Evolutionary conservation across 1,140 invertebrate species (phyloP), one percentile per base, ranked within the genome.

Genomic region (Muscidifurax raptorellus): DNA sequence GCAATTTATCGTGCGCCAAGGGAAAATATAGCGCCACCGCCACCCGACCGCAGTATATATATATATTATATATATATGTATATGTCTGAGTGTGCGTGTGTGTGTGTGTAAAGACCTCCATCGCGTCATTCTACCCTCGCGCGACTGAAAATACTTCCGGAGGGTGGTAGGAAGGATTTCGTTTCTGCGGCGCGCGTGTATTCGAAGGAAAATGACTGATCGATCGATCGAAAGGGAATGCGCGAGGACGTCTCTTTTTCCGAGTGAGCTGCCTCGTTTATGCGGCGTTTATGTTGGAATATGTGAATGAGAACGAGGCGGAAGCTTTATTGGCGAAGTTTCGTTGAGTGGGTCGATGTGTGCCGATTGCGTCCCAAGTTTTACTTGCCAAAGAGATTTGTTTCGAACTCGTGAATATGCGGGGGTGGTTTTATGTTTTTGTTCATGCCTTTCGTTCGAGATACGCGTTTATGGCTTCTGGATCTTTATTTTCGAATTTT

Each of bases 1-100:
- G 36, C 1, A 77, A 77, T 64, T 77, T 77, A 77, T 77, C 36
- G 25, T 77, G 44, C 47, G 28, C 75, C 18, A 28, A 28, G 75
- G 75, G 47, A 32, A 13, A 28, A 77, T 72, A 36, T 36, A 72
- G 30, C 30, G 32, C 4, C 30, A 18, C 4, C 67, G 6, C 15
- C 3, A 59, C 5, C 15, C 5, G n/a, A 59, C 52, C 52, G 0
- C 52, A 18, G 52, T 59, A 69, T 28, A 69, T 30, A 13, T n/a
- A n/a, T n/a, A n/a, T n/a, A n/a, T n/a, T n/a, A n/a, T n/a, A n/a
- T n/a, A n/a, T n/a, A n/a, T n/a, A n/a, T n/a, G n/a, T n/a, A n/a
- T n/a, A n/a, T n/a, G n/a, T n/a, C n/a, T n/a, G n/a, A n/a, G n/a
- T n/a, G n/a, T n/a, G n/a, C n/a, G n/a, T n/a, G n/a, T 4, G 27